phyloP scores from a whole-genome alignment of 2,888 invertebrate species.

The Crocallis elinguaria region DNA sequence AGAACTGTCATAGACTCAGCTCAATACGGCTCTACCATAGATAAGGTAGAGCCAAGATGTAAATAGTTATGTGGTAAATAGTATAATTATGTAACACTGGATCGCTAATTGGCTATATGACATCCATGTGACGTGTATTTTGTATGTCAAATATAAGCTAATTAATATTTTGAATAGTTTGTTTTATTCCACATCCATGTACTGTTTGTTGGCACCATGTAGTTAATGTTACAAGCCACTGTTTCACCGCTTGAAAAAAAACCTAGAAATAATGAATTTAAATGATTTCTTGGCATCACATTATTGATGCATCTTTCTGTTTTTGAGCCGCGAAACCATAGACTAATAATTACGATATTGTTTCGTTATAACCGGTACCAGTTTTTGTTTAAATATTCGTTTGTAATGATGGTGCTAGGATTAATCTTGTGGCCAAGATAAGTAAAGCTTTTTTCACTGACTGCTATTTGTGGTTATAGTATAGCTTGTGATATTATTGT shows the following conservation, averaged over 20 bases:
- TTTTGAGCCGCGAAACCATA: too few species aligned
- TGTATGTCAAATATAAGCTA: slow-evolving; percentile 81
- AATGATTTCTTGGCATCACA: too few species aligned
- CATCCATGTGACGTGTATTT: slow-evolving; percentile 71
- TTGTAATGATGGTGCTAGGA: background rate
- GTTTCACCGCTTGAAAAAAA: background rate
- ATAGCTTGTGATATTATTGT: too few species aligned
- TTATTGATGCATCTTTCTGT: too few species aligned
- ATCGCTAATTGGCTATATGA: slow-evolving; percentile 28
- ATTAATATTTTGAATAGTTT: slow-evolving; percentile 72
- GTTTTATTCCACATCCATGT: slow-evolving; percentile 62
- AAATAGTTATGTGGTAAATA: slow-evolving; percentile 54
- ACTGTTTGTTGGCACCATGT: slow-evolving; percentile 1
- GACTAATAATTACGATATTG: too few species aligned
- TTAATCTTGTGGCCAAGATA: too few species aligned
- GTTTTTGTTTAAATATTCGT: background rate
- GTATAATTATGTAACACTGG: slow-evolving; percentile 34
- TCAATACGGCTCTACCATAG: slow-evolving; percentile 25
- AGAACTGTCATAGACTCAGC: slow-evolving; percentile 21
- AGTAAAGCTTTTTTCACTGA: too few species aligned
- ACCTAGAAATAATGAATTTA: too few species aligned
- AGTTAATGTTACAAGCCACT: background rate
- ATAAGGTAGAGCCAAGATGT: slow-evolving; percentile 35
- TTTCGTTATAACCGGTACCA: too few species aligned
- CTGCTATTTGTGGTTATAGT: too few species aligned